Conservation (phyloP, 2,797 vertebrate species). For the Sebastes matsubarae region DNA sequence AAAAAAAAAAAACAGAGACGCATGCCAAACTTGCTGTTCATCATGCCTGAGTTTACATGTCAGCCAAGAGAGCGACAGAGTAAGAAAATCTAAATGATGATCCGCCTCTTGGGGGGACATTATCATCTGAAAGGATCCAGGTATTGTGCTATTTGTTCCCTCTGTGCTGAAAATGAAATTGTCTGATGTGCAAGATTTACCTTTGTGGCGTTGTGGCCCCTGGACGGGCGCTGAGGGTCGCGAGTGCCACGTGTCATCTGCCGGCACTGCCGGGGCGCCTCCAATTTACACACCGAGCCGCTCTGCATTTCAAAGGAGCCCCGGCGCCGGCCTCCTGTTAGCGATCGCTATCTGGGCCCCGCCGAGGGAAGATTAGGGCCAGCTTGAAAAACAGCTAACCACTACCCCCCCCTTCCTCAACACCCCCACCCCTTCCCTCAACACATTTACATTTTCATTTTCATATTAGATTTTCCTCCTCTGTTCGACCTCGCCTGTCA, state of each 20-base stretch:
- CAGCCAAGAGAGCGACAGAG: background rate
- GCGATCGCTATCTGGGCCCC: slow-evolving; percentile 84
- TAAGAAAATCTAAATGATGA: slow-evolving; percentile 71
- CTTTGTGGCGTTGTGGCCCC: slow-evolving; percentile 69
- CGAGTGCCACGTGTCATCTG: slow-evolving; percentile 85
- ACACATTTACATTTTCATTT: slow-evolving; percentile 87
- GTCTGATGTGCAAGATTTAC: slow-evolving; percentile 89
- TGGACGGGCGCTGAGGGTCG: slow-evolving; percentile 75
- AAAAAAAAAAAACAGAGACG: background rate
- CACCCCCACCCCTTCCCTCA: slow-evolving; percentile 35
- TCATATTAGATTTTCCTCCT: slow-evolving; percentile 79
- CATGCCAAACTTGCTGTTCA: slow-evolving; percentile 10
- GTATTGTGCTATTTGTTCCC: slow-evolving; percentile 81
- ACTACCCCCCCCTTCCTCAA: background rate
- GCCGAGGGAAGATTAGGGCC: slow-evolving; percentile 84
- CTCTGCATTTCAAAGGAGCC: slow-evolving; percentile 89
- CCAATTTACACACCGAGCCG: slow-evolving; percentile 85
- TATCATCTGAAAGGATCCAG: slow-evolving; percentile 88
- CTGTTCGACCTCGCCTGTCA: slow-evolving; percentile 33
- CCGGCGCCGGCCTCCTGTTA: slow-evolving; percentile 82
- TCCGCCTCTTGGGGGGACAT: slow-evolving; percentile 72
- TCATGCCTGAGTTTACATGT: slow-evolving; percentile 16
- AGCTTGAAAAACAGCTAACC: slow-evolving; percentile 78
- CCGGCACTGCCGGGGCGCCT: slow-evolving; percentile 77
- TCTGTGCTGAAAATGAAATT: slow-evolving; percentile 89